A percentile compares a stretch with the other conserved stretches of the same genome.
Conservation (phyloP, 2,113 vertebrate genomes). For the Paradoxurus hermaphroditus region DNA sequence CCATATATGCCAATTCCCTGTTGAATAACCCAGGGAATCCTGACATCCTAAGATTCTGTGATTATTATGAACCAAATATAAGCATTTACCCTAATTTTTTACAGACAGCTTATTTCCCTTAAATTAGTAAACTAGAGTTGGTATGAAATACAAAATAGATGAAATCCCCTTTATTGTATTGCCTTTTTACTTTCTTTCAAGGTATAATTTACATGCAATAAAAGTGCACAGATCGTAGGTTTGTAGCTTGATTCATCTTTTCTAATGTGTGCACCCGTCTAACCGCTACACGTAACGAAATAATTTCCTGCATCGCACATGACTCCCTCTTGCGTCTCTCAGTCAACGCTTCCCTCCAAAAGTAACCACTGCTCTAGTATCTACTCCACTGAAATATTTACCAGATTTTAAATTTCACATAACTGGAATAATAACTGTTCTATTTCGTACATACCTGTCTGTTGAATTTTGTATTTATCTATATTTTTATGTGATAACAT, state of each 20-base stretch:
- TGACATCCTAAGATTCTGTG: not conserved
- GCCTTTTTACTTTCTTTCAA: not conserved
- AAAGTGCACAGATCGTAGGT: not conserved
- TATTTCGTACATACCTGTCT: too few relatives aligned
- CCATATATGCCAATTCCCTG: not conserved
- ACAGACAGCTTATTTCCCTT: not conserved
- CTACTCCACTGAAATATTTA: not conserved
- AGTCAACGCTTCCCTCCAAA: not conserved
- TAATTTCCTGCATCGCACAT: not conserved
- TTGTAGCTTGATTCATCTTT: not conserved
- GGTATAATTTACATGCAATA: not conserved
- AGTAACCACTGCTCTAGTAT: not conserved
- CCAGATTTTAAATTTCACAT: not conserved
- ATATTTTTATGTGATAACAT: not conserved
- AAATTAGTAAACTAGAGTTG: not conserved
- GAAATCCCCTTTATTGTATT: not conserved
- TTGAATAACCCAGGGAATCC: not conserved
- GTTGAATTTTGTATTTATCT: too few relatives aligned
- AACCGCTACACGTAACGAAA: not conserved
- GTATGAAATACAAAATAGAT: not conserved
- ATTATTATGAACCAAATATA: not conserved
- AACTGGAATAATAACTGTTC: not conserved
- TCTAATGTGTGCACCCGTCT: too few relatives aligned
- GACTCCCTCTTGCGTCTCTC: accelerated
- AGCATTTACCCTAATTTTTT: not conserved